phyloP scores from a whole-genome alignment of 2,797 vertebrate species.

The Cyprinella venusta region DNA sequence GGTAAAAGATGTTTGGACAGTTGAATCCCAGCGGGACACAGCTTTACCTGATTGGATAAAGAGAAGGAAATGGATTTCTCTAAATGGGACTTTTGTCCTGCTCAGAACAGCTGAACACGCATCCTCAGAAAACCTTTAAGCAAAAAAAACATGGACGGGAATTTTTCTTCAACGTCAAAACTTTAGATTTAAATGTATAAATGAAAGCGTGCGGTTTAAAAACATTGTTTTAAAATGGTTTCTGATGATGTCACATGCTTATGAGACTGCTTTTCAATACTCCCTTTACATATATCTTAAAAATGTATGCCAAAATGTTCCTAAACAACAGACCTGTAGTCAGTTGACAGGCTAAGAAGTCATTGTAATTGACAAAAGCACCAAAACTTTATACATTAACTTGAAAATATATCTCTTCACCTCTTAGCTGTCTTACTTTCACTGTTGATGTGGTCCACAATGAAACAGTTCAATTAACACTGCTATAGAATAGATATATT shows the following conservation, averaged over 20 bases:
- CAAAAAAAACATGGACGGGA: no score
- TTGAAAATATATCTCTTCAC: not conserved
- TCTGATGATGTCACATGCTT: not conserved
- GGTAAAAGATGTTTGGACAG: slow-evolving; percentile 44
- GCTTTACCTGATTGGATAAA: slow-evolving; percentile 55
- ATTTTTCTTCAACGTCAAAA: not conserved
- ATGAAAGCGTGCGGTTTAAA: not conserved
- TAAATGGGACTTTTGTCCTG: slow-evolving; percentile 30
- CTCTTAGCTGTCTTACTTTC: no score
- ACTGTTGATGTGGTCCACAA: not conserved
- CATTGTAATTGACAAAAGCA: not conserved
- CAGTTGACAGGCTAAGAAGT: not conserved
- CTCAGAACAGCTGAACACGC: not conserved
- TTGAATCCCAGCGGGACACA: slow-evolving; percentile 31
- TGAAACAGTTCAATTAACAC: not conserved
- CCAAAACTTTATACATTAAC: not conserved
- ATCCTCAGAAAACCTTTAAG: not conserved
- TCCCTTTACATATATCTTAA: not conserved
- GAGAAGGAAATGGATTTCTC: slow-evolving; percentile 34
- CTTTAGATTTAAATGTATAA: not conserved
- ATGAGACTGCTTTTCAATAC: not conserved
- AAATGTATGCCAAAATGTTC: not conserved
- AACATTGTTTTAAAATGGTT: not conserved
- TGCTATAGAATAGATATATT: not conserved
- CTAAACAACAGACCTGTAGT: not conserved